Base-by-base conservation (phyloP, 2,113 vertebrate species). In the Dasyprocta punctata region DNA sequence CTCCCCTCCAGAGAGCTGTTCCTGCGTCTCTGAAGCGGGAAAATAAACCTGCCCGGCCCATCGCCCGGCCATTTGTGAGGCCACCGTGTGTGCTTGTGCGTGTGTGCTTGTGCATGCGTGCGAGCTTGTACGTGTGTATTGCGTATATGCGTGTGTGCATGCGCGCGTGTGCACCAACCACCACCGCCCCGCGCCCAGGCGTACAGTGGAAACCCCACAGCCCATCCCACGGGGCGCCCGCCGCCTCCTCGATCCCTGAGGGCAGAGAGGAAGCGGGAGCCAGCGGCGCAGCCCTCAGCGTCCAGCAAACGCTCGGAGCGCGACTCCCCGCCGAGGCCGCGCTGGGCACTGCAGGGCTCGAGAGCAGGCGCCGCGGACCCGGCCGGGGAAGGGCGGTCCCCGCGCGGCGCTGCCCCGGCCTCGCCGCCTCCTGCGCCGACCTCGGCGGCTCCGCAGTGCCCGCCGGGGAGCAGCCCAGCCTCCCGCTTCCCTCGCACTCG, bases 301-400 rank as follows among this genome's bases (percentile, higher is more conserved):
- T 77, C 75, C 63, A 0, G 3, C 78, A 54, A 54, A 60, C 88
- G 2, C n/a, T 95, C 41, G 97, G 97, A 98, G 96, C 94, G 84
- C 67, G 95, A 98, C 98, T 98, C 99, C 98, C 98, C 99, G 98
- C 98, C 98, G 98, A 98, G 98, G 98, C 98, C 86, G 95, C 71
- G 52, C 94, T 38, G 80, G 97, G 98, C 98, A 99, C 98, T 98
- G 98, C 98, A 99, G 85, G 96, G 3, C 89, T n/a, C n/a, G n/a
- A n/a, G n/a, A n/a, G n/a, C n/a, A n/a, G n/a, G n/a, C n/a, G n/a
- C n/a, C n/a, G n/a, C n/a, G n/a, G n/a, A n/a, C n/a, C n/a, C n/a
- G n/a, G n/a, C n/a, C n/a, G n/a, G n/a, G n/a, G n/a, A n/a, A n/a
- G n/a, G n/a, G n/a, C n/a, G n/a, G n/a, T n/a, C n/a, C n/a, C n/a